A percentile compares a stretch with the other conserved stretches of the same genome.
These are phyloP conservation scores for Mus spicilegus DNA, from an alignment of 2,113 vertebrate genomes.

Conservation along the genomic window DNA sequence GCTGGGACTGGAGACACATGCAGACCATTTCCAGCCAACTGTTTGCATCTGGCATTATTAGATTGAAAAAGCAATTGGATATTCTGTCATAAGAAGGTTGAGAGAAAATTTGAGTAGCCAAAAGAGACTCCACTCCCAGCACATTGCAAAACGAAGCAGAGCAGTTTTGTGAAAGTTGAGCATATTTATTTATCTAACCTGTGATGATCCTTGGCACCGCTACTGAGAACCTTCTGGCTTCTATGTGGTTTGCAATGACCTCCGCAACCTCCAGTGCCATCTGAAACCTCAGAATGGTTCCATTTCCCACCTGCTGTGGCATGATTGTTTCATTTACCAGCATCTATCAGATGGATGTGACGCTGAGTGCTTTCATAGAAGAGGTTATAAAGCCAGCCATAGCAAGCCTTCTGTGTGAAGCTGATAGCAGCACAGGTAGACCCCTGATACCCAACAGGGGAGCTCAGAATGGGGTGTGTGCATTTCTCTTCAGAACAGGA, in stretches of 20 bases:
- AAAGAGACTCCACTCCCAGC: not conserved
- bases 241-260: not conserved
- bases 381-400: not conserved
- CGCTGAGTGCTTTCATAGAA: conserved; percentile 4
- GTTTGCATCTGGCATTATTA: not conserved
- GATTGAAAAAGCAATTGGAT: not conserved
- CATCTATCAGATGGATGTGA: conserved; percentile 56
- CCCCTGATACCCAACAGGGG: not conserved
- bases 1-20: not conserved
- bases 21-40: not conserved
- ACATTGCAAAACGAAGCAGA: not conserved
- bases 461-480: not conserved
- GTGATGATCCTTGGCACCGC: not conserved
- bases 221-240: accelerated
- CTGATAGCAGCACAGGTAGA: not conserved
- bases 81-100: conserved; percentile 34
- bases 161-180: not conserved
- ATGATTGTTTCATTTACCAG: conserved; percentile 31
- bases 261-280: not conserved
- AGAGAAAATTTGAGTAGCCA: not conserved
- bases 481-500: not conserved
- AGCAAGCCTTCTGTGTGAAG: not conserved
- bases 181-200: not conserved
- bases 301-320: conserved; percentile 59
- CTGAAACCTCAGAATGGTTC: not conserved